These are phyloP conservation scores for Suncus etruscus DNA, from an alignment of 2,113 vertebrate species.

Conservation along the genomic window DNA sequence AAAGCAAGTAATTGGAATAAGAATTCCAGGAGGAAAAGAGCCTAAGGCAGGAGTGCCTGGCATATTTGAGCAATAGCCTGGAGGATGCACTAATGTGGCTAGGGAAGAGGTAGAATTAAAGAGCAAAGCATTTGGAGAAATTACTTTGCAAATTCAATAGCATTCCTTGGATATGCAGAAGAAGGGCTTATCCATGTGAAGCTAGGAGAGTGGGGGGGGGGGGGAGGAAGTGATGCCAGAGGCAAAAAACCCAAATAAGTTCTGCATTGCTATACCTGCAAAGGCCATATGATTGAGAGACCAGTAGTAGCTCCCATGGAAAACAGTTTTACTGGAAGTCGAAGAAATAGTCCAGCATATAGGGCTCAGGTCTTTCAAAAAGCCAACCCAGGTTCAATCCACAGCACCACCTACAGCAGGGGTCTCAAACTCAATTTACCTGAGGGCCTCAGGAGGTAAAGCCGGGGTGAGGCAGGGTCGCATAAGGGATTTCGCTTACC, in stretches of 20 bases:
- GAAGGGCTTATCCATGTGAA: neutral
- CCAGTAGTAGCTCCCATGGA: no score
- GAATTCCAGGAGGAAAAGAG: neutral
- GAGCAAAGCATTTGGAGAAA: neutral
- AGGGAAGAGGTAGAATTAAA: neutral
- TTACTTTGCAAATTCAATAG: neutral
- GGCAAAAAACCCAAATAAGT: neutral
- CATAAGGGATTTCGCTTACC: no score
- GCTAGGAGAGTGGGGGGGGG: neutral
- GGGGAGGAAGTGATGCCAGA: neutral
- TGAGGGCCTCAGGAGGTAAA: no score
- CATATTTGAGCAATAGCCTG: no score
- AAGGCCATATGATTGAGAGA: no score
- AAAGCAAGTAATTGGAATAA: neutral
- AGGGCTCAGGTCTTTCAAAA: no score
- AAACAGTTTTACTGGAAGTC: neutral
- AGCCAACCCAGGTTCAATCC: no score
- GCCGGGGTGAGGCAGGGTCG: no score
- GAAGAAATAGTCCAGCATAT: no score
- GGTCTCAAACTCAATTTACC: no score
- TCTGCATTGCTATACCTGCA: neutral
- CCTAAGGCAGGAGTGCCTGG: neutral
- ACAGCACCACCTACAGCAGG: no score
- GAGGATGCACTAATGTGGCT: neutral
- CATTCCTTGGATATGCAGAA: neutral